These are phyloP conservation scores for mouse (Mus musculus) DNA, from an alignment of 2,113 vertebrate genomes.

Conservation along the genomic window GRCm39 chr17:81312501-81313000, in stretches of 20 bases:
- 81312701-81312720: neutral
- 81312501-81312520: neutral
- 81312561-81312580: neutral
- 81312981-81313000: constrained; percentile 73
- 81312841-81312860: constrained; percentile 20
- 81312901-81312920: constrained; percentile 33
- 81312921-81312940: constrained; percentile 57
- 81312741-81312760: neutral
- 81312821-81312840: constrained; percentile 23
- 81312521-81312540: neutral
- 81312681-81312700: neutral
- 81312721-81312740: neutral
- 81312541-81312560: neutral
- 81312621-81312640: neutral
- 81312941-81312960: constrained; percentile 61
- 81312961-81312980: constrained; percentile 77
- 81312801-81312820: constrained; percentile 10
- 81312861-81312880: constrained; percentile 28
- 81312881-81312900: constrained; percentile 65
- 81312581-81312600: neutral
- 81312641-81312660: neutral
- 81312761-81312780: neutral
- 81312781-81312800: neutral
- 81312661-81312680: fast-evolving
- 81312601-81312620: neutral